phyloP scores from a whole-genome alignment of 2,113 vertebrate genomes.

The Chamaetylas fuelleborni region DNA sequence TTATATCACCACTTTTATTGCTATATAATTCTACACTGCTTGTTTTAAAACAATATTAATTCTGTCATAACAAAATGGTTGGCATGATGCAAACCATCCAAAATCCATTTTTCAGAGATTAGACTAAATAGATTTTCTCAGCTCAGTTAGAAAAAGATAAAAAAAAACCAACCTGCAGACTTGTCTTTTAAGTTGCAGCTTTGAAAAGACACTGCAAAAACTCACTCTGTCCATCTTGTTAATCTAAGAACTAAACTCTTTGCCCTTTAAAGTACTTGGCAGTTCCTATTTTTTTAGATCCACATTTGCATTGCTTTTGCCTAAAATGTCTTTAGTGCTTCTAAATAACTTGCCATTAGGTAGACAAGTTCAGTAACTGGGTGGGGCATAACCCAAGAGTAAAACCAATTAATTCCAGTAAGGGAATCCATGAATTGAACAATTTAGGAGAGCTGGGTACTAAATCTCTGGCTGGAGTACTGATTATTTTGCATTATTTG shows the following conservation, averaged over 20 bases:
- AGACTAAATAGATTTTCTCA: slow-evolving; percentile 36
- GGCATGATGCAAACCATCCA: slow-evolving; percentile 21
- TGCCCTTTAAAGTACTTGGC: background rate
- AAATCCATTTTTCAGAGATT: slow-evolving; percentile 45
- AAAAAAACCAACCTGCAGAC: background rate
- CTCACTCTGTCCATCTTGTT: background rate
- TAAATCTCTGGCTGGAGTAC: background rate
- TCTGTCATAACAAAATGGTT: slow-evolving; percentile 45
- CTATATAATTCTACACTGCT: background rate
- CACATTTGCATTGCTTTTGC: slow-evolving; percentile 1
- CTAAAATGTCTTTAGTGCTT: background rate
- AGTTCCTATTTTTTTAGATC: background rate
- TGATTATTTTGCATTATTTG: slow-evolving; percentile 29
- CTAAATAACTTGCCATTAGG: background rate
- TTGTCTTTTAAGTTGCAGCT: background rate
- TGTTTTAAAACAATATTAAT: slow-evolving; percentile 39
- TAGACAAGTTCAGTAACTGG: background rate
- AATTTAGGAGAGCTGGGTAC: background rate
- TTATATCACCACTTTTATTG: slow-evolving; percentile 12
- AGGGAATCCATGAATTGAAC: slow-evolving; percentile 4
- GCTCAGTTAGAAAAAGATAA: background rate
- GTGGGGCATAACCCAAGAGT: background rate
- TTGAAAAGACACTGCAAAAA: background rate
- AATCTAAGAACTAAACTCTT: background rate
- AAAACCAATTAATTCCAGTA: background rate